Base-by-base conservation (phyloP, 2,888 invertebrate species). In the Drosophila infuscata region DNA sequence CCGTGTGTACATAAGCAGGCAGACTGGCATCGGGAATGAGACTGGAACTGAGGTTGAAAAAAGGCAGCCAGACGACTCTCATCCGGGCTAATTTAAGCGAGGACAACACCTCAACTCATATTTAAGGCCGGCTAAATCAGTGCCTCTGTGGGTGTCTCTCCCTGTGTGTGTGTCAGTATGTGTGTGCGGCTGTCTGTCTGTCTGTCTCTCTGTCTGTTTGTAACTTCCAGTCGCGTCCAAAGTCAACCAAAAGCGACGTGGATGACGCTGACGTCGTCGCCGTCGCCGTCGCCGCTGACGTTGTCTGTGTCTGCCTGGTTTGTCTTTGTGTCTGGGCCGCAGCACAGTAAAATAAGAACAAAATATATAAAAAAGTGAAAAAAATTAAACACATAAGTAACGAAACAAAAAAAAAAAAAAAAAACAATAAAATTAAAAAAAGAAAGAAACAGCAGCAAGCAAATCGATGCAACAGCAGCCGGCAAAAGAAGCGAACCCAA, bases 281-380 rank as follows among this genome's bases (percentile, higher is more conserved):
- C 76, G 52, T 25, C 20, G 20, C 20, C 20, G 20, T 61, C 48
- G 70, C 59, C 66, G 52, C 43, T 64, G 73, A 11, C 67, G 76
- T 56, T 63, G 88, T 72, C 82, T 69, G 63, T 52, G 63, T 64
- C 82, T 81, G 70, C 73, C 64, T 62, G 82, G 82, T 67, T 82
- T 91, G 90, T 87, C 91, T 90, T 91, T 90, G 91, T 90, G 91
- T 91, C 91, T 90, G 91, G 91, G 81, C 91, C 90, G 88, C 82
- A 81, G 74, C 66, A 72, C 53, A 75, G 60, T 52, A 67, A 62
- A 62, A 69, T 58, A 70, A 68, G 69, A 71, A 62, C 43, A 41
- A 56, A 70, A 60, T 46, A 46, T 25, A 58, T 61, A 35, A 56
- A 63, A 64, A 70, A 20, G 20, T 33, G 35, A 25, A 53, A 68